phyloP scores from a whole-genome alignment of 2,888 invertebrate species.

The Pandemis cinnamomeana region DNA sequence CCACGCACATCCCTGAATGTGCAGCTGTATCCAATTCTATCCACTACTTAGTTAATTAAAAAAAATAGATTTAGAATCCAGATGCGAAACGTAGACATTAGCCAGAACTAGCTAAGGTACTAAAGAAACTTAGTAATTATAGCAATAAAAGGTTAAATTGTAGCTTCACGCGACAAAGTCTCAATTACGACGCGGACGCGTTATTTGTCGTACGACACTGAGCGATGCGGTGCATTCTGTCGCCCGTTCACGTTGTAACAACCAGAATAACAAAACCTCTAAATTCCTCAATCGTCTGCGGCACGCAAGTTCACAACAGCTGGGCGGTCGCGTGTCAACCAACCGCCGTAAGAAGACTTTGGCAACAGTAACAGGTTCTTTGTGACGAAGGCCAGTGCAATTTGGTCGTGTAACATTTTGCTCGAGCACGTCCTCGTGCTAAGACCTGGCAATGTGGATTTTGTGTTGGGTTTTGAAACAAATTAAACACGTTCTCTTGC shows the following conservation, averaged over 20 bases:
- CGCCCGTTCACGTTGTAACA: conserved; percentile 11
- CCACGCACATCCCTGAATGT: no score
- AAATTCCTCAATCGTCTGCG: background rate
- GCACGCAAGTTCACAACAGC: background rate
- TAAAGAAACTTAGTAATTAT: conserved; percentile 26
- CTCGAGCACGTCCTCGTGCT: conserved; percentile 9
- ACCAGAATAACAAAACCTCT: conserved; percentile 10
- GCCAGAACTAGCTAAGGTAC: background rate
- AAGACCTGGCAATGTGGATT: conserved; percentile 25
- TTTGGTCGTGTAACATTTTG: conserved; percentile 5
- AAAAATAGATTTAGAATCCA: conserved; percentile 1
- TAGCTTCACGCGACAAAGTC: conserved; percentile 34
- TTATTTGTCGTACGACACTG: conserved; percentile 44
- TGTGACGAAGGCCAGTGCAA: conserved; percentile 4
- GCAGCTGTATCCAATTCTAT: no score
- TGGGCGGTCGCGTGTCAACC: conserved; percentile 10
- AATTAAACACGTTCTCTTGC: conserved; percentile 15
- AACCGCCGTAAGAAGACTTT: conserved; percentile 4
- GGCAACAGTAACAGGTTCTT: background rate
- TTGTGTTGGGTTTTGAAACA: conserved; percentile 26
- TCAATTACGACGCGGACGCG: conserved; percentile 36
- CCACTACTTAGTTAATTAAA: no score
- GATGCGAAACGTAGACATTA: conserved; percentile 1
- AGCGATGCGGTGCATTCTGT: conserved; percentile 38
- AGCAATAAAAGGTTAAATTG: conserved; percentile 38